Evolutionary conservation across 2,797 vertebrate genomes (phyloP), one percentile per base, ranked within the genome.

Genomic region (Phrynocephalus forsythii): DNA sequence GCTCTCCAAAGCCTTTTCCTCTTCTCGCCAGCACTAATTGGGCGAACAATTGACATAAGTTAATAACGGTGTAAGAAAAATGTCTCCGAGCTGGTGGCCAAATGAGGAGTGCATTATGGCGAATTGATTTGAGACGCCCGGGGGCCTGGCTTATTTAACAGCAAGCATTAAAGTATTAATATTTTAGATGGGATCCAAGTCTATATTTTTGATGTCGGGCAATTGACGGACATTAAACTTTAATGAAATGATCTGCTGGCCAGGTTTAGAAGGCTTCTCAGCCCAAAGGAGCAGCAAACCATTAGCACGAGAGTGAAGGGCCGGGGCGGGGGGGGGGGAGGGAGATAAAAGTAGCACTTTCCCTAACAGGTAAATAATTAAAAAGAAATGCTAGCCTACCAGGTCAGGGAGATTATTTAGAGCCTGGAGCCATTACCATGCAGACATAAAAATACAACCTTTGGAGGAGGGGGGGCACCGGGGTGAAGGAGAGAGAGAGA

Each of bases 71-170:
- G 63, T 50, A 82, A 85, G 86, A 89, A 89, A 83, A 84, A 86
- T 73, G 86, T 77, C 81, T 87, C 84, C 33, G 15, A 79, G 75
- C 60, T 13, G 52, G 56, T 69, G 81, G 79, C 79, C 78, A 52
- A 83, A 75, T 38, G n/a, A 83, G 80, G 69, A 90, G 87, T 87
- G 87, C 86, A 87, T 91, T 92, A 89, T 68, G 71, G 76, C 28
- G 87, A 86, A 89, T 85, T 90, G 92, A 91, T 88, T 92, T 88
- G 44, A 67, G 72, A 69, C 83, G 89, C 96, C 94, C 81, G 79
- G 95, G 96, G 97, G 96, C 88, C 92, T 95, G 63, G 94, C 96
- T 97, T 96, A 96, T 95, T 96, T 95, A 95, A 95, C 92, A 82
- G 28, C 69, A 84, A 88, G 86, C 94, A 95, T 96, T 96, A 93